Evolutionary conservation across 2,113 vertebrate genomes (phyloP), one percentile per base, ranked within the genome.

Genomic region (Cyanoramphus novaezelandiae): DNA sequence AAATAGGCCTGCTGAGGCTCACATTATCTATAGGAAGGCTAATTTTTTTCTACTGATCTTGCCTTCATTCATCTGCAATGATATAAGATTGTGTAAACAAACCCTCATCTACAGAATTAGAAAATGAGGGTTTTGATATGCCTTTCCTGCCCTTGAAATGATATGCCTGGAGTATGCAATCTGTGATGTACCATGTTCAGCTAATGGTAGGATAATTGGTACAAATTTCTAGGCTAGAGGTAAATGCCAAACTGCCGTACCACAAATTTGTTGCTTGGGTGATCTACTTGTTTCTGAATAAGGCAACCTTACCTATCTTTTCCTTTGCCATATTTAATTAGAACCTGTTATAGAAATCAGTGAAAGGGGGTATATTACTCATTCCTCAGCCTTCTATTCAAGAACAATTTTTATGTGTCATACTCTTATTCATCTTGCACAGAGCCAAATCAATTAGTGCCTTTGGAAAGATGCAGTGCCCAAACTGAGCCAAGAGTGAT

Each of bases 81-180:
- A 67, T 93, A 77, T 12, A 72, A 92, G 83, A 93, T 72, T 95
- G 89, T 91, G 78, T 96, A 97, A 97, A 96, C 92, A 97, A 97
- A 90, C 88, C 68, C 93, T 95, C 92, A 95, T 95, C 76, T 96
- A 82, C 87, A 93, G 93, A 96, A 96, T 95, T 95, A 96, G 83
- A 94, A 96, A 93, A 92, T 75, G 7, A 89, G 93, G 78, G 1
- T 84, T 92, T 81, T 91, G 86, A 95, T 95, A 89, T 97, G 93
- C 78, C 77, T 63, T 94, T 68, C 63, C 67, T 91, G 82, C 90
- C 92, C 96, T 96, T 96, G 90, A 95, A 96, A 93, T 96, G 92
- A 79, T 75, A 88, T 82, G 68, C 75, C 93, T 82, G 86, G 60
- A 80, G 80, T 86, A 88, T 71, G 31, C 62, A 90, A 86, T 80